Base-by-base conservation (phyloP, 2,888 invertebrate genomes). In the Ormyrus rosae region DNA sequence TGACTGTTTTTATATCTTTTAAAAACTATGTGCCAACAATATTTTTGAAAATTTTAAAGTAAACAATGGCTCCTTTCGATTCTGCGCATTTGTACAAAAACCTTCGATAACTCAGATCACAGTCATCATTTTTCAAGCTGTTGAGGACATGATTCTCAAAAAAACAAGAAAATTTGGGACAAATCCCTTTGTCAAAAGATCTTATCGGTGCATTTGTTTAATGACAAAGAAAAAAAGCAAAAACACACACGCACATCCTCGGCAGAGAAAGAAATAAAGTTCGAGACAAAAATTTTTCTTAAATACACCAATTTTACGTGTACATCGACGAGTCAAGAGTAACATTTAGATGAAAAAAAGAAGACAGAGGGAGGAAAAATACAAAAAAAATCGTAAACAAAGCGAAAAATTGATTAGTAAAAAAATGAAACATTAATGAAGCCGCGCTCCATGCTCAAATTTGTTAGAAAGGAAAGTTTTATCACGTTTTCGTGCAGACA, bases 361-460 rank as follows among this genome's bases (percentile, higher is more conserved):
- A 10, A 53, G 46, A 51, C 5, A 8, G 46, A n/a, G 13, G 56
- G 56, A 13, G 56, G n/a, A 56, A 56, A 56, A 56, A 34, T 34
- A 34, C 34, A 56, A 9, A 56, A 56, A 56, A 34, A 34, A 34
- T 34, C 34, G 34, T 34, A 34, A 34, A 34, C 34, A 34, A 34
- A 34, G 34, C 4, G 34, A 34, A 34, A 34, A 34, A 34, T 34
- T 34, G 34, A 34, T 34, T 2, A 34, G 34, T 34, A 34, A 34
- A 56, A 46, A 56, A 69, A 53, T 19, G 63, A 60, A 64, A 79
- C 51, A 81, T 69, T 51, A 75, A 45, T 46, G 76, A 85, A 87
- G 87, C 88, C 89, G 88, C 88, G 87, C 84, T 84, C 83, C 87
- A 89, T 89, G 89, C 89, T 89, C 89, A 89, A 89, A 89, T 77